These are phyloP conservation scores for Catajapyx aquilonaris DNA, from an alignment of 1,140 invertebrate species.

Conservation along the genomic window DNA sequence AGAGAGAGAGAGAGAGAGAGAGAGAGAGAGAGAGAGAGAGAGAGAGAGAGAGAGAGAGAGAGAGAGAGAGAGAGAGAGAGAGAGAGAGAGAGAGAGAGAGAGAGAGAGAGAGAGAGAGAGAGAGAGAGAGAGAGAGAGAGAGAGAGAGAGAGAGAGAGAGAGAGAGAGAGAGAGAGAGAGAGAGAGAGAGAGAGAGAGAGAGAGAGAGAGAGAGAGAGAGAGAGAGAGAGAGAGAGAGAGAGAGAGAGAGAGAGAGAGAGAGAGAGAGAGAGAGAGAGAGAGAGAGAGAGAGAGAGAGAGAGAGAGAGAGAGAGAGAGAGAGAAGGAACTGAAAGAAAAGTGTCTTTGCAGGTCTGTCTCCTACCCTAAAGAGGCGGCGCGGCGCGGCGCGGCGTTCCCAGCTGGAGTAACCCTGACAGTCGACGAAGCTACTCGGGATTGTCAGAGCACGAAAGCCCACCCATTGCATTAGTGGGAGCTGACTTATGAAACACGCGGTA, in stretches of 20 bases:
- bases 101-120: background rate
- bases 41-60: background rate
- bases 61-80: background rate
- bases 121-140: background rate
- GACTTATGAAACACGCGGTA: no score
- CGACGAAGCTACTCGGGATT: no score
- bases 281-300: slow-evolving; percentile 4
- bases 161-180: slow-evolving; percentile 6
- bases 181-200: slow-evolving; percentile 3
- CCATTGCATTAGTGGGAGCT: no score
- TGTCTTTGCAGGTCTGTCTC: no score
- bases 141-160: slow-evolving; percentile 5
- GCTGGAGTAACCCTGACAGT: no score
- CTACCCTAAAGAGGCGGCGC: no score
- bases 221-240: background rate
- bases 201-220: background rate
- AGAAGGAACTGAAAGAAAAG: slow-evolving; percentile 5
- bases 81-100: background rate
- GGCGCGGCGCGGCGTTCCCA: no score
- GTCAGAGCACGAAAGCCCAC: no score
- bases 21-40: background rate
- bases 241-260: slow-evolving; percentile 8
- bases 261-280: background rate
- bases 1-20: no score
- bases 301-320: slow-evolving; percentile 5